A percentile compares a stretch with the other conserved stretches of the same genome.
Evolutionary conservation across 2,888 invertebrate species (phyloP).

Genomic region (Oligia fasciuncula): DNA sequence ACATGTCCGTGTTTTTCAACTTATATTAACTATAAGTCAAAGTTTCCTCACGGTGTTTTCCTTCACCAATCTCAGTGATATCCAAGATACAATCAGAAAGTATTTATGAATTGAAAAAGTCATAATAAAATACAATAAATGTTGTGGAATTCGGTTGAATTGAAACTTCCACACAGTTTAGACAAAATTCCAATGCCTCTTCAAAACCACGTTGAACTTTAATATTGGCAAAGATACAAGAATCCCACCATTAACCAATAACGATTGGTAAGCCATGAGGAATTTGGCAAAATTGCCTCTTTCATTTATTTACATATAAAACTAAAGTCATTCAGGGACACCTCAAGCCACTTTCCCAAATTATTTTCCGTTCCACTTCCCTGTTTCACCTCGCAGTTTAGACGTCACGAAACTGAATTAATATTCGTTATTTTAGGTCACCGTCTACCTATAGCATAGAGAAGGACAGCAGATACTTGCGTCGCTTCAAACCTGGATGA

Average conservation of each 20-base stretch:
- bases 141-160: not conserved
- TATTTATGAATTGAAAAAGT: not conserved
- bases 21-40: not conserved
- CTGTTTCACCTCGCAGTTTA: slow-evolving; percentile 33
- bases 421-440: slow-evolving; percentile 66
- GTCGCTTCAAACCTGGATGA: slow-evolving; percentile 54
- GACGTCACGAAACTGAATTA: slow-evolving; percentile 56
- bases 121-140: not conserved
- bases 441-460: slow-evolving; percentile 36
- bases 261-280: slow-evolving; percentile 51
- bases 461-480: slow-evolving; percentile 57
- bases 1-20: not conserved
- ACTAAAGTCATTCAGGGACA: slow-evolving; percentile 25
- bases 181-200: slow-evolving; percentile 25
- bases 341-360: slow-evolving; percentile 44
- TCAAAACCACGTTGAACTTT: slow-evolving; percentile 33
- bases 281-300: slow-evolving; percentile 52
- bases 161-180: slow-evolving; percentile 3
- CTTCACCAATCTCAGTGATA: not conserved
- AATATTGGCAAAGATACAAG: slow-evolving; percentile 54
- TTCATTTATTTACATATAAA: slow-evolving; percentile 49
- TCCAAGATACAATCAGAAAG: not conserved
- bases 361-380: slow-evolving; percentile 27
- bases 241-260: slow-evolving; percentile 50
- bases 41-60: not conserved